Conservation (phyloP, 2,888 invertebrate genomes). For the Idaea biselata region DNA sequence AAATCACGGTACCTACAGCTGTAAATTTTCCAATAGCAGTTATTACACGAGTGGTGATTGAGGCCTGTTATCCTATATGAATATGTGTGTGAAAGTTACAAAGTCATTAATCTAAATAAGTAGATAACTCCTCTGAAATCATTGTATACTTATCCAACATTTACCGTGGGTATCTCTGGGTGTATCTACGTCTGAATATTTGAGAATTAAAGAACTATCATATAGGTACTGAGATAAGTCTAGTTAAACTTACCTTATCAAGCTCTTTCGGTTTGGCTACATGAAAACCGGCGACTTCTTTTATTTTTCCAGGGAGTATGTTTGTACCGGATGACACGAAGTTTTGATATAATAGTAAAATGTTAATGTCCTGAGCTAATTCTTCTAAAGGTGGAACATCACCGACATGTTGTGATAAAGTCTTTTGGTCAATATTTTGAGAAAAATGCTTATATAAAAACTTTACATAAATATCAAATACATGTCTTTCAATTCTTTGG, state of each 20-base stretch:
- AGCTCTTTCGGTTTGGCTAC: constrained; percentile 63
- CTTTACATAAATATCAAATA: constrained; percentile 39
- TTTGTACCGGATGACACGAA: constrained; percentile 73
- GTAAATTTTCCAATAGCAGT: too few species aligned
- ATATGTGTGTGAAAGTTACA: too few species aligned
- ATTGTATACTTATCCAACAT: too few species aligned
- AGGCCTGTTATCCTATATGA: not conserved
- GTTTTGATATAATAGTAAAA: constrained; percentile 80
- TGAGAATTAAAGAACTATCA: too few species aligned
- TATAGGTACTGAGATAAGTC: not conserved
- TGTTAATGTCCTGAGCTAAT: constrained; percentile 71
- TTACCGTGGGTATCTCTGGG: too few species aligned
- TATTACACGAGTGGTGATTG: too few species aligned
- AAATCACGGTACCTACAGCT: too few species aligned
- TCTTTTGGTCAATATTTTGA: constrained; percentile 45
- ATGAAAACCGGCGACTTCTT: constrained; percentile 82
- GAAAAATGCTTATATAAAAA: constrained; percentile 37
- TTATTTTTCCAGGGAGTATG: constrained; percentile 76
- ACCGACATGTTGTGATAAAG: constrained; percentile 62
- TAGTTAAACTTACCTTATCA: constrained; percentile 46
- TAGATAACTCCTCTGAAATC: too few species aligned
- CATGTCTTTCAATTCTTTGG: constrained; percentile 70
- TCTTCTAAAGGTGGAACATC: constrained; percentile 72
- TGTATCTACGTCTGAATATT: too few species aligned
- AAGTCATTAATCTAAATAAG: too few species aligned